phyloP scores from a whole-genome alignment of 2,113 vertebrate genomes.

The Gallinago undulata region DNA sequence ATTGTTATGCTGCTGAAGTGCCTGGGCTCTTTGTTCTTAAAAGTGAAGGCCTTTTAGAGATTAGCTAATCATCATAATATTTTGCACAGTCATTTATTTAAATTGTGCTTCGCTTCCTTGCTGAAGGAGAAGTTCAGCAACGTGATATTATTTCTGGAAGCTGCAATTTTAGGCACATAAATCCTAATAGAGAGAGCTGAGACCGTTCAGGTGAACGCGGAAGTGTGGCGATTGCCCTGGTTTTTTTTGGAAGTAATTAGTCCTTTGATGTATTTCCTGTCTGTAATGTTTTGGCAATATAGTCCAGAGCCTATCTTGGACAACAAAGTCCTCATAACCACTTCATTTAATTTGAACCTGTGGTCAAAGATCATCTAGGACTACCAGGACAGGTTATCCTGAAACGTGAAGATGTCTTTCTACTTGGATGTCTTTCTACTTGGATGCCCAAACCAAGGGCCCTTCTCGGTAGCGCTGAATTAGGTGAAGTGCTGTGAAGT shows the following conservation, averaged over 20 bases:
- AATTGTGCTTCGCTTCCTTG: background rate
- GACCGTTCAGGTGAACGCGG: rapidly evolving
- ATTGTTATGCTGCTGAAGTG: conserved; percentile 6
- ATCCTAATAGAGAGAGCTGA: background rate
- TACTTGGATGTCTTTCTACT: background rate
- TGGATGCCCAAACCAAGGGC: background rate
- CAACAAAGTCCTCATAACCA: background rate
- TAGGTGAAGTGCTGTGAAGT: background rate
- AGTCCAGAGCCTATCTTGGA: conserved; percentile 2
- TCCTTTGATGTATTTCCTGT: background rate
- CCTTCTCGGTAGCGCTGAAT: background rate
- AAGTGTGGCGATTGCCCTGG: background rate
- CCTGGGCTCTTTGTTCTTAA: conserved; percentile 12
- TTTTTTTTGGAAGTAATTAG: conserved; percentile 48
- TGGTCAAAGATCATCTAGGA: background rate
- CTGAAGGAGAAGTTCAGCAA: background rate
- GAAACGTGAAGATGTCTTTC: background rate
- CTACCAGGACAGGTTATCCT: background rate
- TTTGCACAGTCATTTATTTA: conserved; percentile 19
- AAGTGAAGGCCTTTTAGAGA: conserved; percentile 36
- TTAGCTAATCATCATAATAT: background rate
- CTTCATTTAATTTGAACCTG: conserved; percentile 17
- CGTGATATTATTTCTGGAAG: background rate
- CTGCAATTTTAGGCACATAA: conserved; percentile 21
- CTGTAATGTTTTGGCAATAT: background rate